These are phyloP conservation scores for Eurois occulta DNA, from an alignment of 2,888 invertebrate species.

Conservation along the genomic window DNA sequence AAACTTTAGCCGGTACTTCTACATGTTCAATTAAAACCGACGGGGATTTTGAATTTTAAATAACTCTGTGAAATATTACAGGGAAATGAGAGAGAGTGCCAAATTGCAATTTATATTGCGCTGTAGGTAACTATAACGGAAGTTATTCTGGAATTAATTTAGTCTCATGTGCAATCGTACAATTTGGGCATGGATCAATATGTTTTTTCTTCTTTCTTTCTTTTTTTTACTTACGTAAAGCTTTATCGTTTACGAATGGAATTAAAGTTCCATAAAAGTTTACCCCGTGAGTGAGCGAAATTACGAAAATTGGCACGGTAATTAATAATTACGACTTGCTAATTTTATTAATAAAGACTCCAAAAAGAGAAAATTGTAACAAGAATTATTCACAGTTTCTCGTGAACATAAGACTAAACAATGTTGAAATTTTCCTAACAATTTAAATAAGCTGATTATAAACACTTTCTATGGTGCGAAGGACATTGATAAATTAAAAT, in stretches of 20 bases:
- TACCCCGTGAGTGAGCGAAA: neutral
- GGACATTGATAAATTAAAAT: neutral
- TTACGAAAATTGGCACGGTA: neutral
- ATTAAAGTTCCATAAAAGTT: neutral
- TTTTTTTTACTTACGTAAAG: neutral
- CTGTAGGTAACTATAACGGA: conserved; percentile 1
- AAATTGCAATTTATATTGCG: conserved; percentile 32
- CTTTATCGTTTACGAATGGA: neutral
- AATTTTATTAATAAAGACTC: neutral
- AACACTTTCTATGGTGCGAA: neutral
- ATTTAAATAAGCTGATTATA: neutral
- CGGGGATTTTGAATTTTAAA: conserved; percentile 46
- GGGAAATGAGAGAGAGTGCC: conserved; percentile 2
- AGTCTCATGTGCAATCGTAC: neutral
- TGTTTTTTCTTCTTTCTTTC: neutral
- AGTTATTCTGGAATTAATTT: conserved; percentile 18
- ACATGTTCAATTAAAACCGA: conserved; percentile 31
- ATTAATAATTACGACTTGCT: neutral
- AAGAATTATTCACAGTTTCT: neutral
- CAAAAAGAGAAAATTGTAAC: neutral
- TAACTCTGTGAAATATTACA: conserved; percentile 38
- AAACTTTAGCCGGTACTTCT: conserved; percentile 7
- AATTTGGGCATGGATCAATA: neutral
- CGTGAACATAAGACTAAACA: neutral
- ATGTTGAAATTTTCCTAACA: neutral